A percentile compares a stretch with the other conserved stretches of the same genome.
Evolutionary conservation across 30 jellyfish, hydroid and myxozoan genomes (phyloP).

Genomic region (Euphysa ruthae): DNA sequence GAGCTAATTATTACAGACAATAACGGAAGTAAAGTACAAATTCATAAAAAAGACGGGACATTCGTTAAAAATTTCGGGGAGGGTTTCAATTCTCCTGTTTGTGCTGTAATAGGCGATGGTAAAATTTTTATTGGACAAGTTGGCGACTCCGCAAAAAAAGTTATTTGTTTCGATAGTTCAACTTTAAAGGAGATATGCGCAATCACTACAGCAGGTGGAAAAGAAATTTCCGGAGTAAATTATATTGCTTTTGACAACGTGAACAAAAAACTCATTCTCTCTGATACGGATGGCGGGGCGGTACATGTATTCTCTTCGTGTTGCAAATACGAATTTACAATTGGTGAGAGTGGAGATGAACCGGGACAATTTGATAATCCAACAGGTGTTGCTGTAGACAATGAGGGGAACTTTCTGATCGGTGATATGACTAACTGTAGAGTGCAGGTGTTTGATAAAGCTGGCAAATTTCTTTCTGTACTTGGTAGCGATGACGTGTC

Average conservation of each 20-base stretch:
- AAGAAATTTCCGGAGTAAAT: constrained; percentile 26
- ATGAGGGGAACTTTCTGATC: constrained; percentile 48
- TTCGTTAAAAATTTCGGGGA: not conserved
- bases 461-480: constrained; percentile 44
- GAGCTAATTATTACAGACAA: not conserved
- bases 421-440: constrained; percentile 47
- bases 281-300: constrained; percentile 38
- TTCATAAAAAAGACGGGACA: not conserved
- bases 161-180: not conserved
- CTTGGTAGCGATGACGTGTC: constrained; percentile 37
- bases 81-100: not conserved
- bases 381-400: constrained; percentile 40
- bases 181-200: not conserved
- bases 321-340: not conserved
- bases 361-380: constrained; percentile 22
- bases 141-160: not conserved
- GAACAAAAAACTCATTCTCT: constrained; percentile 32
- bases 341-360: constrained; percentile 17
- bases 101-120: not conserved
- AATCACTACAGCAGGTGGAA: not conserved
- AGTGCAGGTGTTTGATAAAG: constrained; percentile 49
- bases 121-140: not conserved
- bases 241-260: constrained; percentile 36
- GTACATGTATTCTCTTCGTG: constrained; percentile 26
- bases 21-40: constrained; percentile 4